These are phyloP conservation scores for Nyctereutes procyonoides DNA, from an alignment of 2,113 vertebrate species.

Conservation along the genomic window DNA sequence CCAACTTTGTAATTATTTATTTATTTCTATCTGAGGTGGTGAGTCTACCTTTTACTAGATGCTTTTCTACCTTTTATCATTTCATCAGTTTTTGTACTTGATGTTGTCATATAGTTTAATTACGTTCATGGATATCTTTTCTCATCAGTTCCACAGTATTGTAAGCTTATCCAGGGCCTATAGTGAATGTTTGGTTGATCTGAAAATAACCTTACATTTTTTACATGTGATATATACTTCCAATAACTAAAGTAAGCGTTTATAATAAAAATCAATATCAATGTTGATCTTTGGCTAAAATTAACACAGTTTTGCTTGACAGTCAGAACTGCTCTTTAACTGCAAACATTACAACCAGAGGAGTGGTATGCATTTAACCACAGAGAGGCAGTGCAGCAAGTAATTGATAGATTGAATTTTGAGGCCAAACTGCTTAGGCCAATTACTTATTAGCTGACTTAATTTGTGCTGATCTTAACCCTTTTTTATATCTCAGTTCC, in stretches of 20 bases:
- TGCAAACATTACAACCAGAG: background rate
- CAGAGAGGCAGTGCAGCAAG: background rate
- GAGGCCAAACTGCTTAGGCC: background rate
- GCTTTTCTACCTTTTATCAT: background rate
- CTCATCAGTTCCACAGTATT: background rate
- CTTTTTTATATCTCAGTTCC: background rate
- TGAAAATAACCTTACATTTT: background rate
- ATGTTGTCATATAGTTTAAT: background rate
- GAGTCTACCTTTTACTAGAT: background rate
- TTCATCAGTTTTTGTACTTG: background rate
- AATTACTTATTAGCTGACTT: background rate
- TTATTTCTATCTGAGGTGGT: background rate
- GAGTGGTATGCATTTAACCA: background rate
- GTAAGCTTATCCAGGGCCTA: background rate
- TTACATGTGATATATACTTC: background rate
- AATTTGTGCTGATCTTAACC: background rate
- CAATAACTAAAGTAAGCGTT: background rate
- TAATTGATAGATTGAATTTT: background rate
- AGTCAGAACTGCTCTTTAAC: background rate
- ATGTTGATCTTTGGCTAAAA: background rate
- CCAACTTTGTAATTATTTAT: background rate
- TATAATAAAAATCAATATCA: background rate
- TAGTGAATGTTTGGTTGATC: background rate
- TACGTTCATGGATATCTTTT: background rate
- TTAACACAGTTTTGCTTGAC: background rate